Evolutionary conservation across 2,113 vertebrate genomes (phyloP).

Genomic region (Sinocyclocheilus anshuiensis): DNA sequence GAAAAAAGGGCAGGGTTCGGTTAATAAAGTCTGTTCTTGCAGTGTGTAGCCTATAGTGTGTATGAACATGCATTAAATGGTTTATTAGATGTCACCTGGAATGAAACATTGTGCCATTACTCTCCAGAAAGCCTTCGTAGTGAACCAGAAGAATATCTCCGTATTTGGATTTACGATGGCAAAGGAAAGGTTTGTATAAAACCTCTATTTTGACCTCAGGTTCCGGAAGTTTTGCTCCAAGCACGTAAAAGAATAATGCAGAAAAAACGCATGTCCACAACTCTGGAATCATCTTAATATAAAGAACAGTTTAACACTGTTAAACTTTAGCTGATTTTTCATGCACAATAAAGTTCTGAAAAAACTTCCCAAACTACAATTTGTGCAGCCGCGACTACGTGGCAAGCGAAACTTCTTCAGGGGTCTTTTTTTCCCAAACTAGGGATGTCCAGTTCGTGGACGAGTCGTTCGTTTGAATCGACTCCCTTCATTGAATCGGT

Average conservation of each 20-base stretch:
- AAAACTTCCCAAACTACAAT: background rate
- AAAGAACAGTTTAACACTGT: background rate
- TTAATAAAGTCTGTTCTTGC: background rate
- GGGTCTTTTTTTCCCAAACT: background rate
- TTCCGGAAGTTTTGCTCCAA: conserved; percentile 84
- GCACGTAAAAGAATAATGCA: conserved; percentile 66
- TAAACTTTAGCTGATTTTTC: background rate
- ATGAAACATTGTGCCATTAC: conserved; percentile 89
- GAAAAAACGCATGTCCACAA: conserved; percentile 63
- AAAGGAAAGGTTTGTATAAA: conserved; percentile 87
- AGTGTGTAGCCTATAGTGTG: background rate
- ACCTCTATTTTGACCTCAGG: conserved; percentile 91
- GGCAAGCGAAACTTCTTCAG: conserved; percentile 65
- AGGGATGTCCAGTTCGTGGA: background rate
- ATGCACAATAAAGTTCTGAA: background rate
- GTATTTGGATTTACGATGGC: conserved; percentile 86
- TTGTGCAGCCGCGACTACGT: conserved; percentile 65
- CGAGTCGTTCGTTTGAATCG: background rate
- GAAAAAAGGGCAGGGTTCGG: background rate
- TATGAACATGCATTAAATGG: background rate
- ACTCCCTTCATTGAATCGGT: background rate
- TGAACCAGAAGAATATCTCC: conserved; percentile 92
- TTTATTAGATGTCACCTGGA: conserved; percentile 83
- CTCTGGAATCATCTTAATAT: conserved; percentile 67
- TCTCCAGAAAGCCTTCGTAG: conserved; percentile 88